Percentiles rank a stretch among this genome's conserved stretches.
Evolutionary conservation across 2,113 vertebrate genomes (phyloP).

Genomic region (Aspiorhynchus laticeps): DNA sequence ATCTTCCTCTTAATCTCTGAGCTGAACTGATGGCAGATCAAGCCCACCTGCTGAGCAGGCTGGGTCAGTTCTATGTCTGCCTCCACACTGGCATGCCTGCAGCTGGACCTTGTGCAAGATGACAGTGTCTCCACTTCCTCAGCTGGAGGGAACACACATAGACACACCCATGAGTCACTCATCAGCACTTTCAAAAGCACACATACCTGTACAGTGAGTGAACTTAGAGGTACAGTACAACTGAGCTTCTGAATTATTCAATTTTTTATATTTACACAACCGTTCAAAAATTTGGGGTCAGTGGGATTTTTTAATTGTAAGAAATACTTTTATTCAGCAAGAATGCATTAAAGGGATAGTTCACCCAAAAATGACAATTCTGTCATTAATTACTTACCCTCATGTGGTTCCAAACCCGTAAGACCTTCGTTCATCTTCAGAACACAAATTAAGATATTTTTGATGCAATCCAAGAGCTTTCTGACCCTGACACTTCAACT

Average conservation of each 20-base stretch:
- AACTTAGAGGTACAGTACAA: background rate
- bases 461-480: too few relatives aligned
- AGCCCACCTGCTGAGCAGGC: constrained; percentile 58
- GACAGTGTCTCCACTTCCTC: constrained; percentile 58
- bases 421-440: too few relatives aligned
- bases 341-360: background rate
- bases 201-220: background rate
- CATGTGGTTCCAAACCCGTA: too few relatives aligned
- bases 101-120: constrained; percentile 54
- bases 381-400: too few relatives aligned
- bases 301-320: background rate
- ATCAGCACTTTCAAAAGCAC: background rate
- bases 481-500: too few relatives aligned
- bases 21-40: constrained; percentile 78
- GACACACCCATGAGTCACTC: background rate
- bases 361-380: too few relatives aligned
- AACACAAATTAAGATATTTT: too few relatives aligned
- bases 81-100: constrained; percentile 57
- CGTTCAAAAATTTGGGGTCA: too few relatives aligned
- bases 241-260: background rate
- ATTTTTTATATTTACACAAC: background rate
- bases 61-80: constrained; percentile 56
- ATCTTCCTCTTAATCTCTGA: constrained; percentile 83
- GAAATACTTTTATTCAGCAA: background rate
- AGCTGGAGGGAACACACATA: constrained; percentile 27